Evolutionary conservation across 35 echinoderm and acorn worm species (phyloP), one percentile per base, ranked within the genome.

Genomic region (Strongylocentrotus purpuratus): DNA sequence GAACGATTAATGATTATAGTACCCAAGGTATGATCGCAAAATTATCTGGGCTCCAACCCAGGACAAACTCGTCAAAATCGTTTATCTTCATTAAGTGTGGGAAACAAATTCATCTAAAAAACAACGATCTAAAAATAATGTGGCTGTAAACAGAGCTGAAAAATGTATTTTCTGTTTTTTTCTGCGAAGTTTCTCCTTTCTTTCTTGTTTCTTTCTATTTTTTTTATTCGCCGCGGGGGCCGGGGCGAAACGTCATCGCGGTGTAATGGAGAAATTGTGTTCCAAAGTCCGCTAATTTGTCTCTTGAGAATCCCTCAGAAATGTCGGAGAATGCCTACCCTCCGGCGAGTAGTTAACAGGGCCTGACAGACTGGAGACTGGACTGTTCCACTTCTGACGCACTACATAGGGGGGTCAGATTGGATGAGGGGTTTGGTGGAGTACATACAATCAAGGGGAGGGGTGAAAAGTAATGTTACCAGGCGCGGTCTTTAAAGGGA

Each of bases 321-420:
- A 15, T 89, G 48, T 93, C 91, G 35, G 48, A 47, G 91, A 93
- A 93, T 93, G 47, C 48, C 91, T 50, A 31, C 91, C 91, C 91
- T 58, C 25, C 45, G 91, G 91, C 91, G 31, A 17, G 25, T 31
- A 93, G 91, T 93, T 93, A n/a, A 58, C 91, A 47, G 46, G 48
- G 32, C 46, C 91, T 93, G 91, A 93, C 91, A 93, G 91, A 93
- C 91, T 7, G 46, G 91, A 12, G 91, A 58, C 86, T 58, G 91
- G 91, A 93, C 91, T 46, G 46, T 48, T 48, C 91, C 91, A 92
- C 28, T 92, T 58, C 17, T 18, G 10, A 28, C 91, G 91, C 17
- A 58, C 0, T 35, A 15, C 33, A 14, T 33, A 89, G 48, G 46
- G 90, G 48, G 91, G 46, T 45, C 11, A 45, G 4, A 13, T 28